These are phyloP conservation scores for Oostethus manadensis DNA, from an alignment of 2,113 vertebrate species.

Conservation along the genomic window DNA sequence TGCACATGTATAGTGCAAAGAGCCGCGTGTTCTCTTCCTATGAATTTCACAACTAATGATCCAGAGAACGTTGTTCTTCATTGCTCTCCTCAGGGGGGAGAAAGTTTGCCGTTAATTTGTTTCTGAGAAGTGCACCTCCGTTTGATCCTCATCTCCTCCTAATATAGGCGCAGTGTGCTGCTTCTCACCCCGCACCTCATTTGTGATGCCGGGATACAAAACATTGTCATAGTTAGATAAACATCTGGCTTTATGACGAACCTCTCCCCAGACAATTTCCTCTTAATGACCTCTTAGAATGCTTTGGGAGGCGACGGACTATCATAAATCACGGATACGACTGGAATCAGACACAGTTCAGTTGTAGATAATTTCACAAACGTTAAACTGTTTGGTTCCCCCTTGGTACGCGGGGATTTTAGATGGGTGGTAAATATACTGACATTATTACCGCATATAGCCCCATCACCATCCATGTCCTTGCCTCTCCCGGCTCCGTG, in stretches of 20 bases:
- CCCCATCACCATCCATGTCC: constrained; percentile 8
- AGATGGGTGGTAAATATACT: constrained; percentile 37
- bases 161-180: constrained; percentile 26
- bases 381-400: constrained; percentile 29
- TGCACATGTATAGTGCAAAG: constrained; percentile 3
- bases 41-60: constrained; percentile 26
- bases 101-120: constrained; percentile 29
- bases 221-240: constrained; percentile 32
- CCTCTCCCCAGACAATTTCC: constrained; percentile 34
- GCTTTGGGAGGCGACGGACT: constrained; percentile 8
- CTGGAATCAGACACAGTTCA: constrained; percentile 35
- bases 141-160: constrained; percentile 30
- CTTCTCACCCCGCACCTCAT: constrained; percentile 28
- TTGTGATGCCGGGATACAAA: constrained; percentile 20
- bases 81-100: constrained; percentile 2
- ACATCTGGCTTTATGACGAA: constrained; percentile 44
- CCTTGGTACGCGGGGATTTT: constrained; percentile 25
- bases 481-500: constrained; percentile 25
- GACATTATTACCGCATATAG: constrained; percentile 42
- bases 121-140: constrained; percentile 8
- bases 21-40: constrained; percentile 6
- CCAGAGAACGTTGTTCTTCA: constrained; percentile 12
- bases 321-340: constrained; percentile 37
- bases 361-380: constrained; percentile 37
- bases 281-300: constrained; percentile 36